Evolutionary conservation across 2,113 vertebrate genomes (phyloP), one percentile per base, ranked within the genome.

Genomic region (Monopterus albus): DNA sequence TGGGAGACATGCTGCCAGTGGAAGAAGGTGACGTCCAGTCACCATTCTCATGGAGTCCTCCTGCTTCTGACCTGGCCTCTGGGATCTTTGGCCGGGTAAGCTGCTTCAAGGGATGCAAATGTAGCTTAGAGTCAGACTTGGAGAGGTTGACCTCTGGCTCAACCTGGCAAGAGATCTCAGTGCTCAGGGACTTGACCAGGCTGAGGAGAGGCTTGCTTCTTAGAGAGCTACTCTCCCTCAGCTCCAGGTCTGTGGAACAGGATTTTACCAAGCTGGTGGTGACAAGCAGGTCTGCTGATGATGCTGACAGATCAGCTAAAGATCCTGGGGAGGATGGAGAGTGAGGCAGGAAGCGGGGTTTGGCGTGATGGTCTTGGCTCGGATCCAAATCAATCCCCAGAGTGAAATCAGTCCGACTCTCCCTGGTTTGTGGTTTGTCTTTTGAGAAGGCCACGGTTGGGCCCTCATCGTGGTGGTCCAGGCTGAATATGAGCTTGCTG

Each of bases 161-260:
- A 2, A 75, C 90, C 6, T 86, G 81, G n/a, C 82, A 81, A 23
- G 92, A 91, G 7, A 93, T 92, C 79, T 94, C 94, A 0, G 89
- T 92, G 47, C 92, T 92, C 20, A 91, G 69, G 14, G 94, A 94
- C 74, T 93, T 94, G 58, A 94, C 94, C 38, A 94, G 72, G 64
- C 89, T 92, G 26, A 93, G 84, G 10, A 92, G 81, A 1, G 94
- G 92, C 39, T 88, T 92, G 38, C 83, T 61, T 91, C 93, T 77
- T 2, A 79, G 26, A 1, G 92, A 92, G 49, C 87, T 83, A 68
- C 91, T 80, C 43, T 96, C 95, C 85, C 92, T 95, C 72, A 93
- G 93, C 78, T 96, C 94, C 73, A 96, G 92, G 68, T 98, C 96
- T 2, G 93, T 94, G 0, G 95, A 96, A 74, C 96, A 93, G 59